Conservation (phyloP, 2,797 vertebrate species). For the Sphaeramia orbicularis region DNA sequence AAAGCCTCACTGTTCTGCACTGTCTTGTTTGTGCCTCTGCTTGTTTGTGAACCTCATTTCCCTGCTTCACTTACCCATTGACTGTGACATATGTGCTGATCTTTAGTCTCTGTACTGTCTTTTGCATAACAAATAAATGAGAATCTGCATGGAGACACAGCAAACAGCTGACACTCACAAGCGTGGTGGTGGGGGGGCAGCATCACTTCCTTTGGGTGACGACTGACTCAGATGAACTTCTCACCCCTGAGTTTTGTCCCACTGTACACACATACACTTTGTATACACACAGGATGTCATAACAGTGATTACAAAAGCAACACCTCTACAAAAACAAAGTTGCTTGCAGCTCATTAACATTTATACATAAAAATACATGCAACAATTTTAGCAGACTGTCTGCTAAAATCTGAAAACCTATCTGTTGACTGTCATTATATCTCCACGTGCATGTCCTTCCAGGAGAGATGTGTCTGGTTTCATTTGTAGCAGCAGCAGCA, state of each 20-base stretch:
- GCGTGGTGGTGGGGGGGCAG: conserved; percentile 24
- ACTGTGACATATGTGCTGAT: conserved; percentile 31
- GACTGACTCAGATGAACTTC: conserved; percentile 53
- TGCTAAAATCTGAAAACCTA: no score
- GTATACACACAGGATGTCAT: conserved; percentile 55
- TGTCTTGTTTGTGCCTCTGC: background rate
- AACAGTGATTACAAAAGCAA: conserved; percentile 23
- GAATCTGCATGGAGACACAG: conserved; percentile 51
- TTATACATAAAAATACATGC: conserved; percentile 20
- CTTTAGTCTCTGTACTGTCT: conserved; percentile 19
- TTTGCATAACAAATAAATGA: conserved; percentile 75
- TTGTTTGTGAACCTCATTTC: conserved; percentile 24
- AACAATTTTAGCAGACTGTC: conserved; percentile 24
- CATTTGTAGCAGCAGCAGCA: conserved; percentile 34
- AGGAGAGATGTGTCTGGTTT: conserved; percentile 47
- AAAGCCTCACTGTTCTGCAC: no score
- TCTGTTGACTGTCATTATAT: conserved; percentile 31
- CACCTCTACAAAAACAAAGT: conserved; percentile 25
- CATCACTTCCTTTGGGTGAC: conserved; percentile 68
- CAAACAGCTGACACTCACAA: conserved; percentile 50
- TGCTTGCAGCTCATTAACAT: conserved; percentile 2
- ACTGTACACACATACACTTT: conserved; percentile 26
- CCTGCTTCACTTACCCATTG: conserved; percentile 15
- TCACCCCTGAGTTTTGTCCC: conserved; percentile 48
- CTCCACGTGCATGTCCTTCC: conserved; percentile 47